phyloP scores from a whole-genome alignment of 2,113 vertebrate genomes.

The Catharus minimus region DNA sequence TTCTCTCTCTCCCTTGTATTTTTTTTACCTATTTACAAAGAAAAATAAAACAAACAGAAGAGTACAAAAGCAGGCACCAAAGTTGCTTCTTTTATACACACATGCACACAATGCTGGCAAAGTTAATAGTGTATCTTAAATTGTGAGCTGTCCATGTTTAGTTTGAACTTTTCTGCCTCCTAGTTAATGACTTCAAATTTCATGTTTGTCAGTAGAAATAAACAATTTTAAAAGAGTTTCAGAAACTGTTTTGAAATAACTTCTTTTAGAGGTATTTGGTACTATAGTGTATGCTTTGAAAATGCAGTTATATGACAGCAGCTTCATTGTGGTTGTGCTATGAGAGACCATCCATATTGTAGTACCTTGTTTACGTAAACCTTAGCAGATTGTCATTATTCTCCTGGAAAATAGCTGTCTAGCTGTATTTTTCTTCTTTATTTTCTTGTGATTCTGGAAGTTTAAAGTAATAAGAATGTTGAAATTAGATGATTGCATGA shows the following conservation, averaged over 20 bases:
- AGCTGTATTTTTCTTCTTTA: background rate
- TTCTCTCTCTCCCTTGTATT: background rate
- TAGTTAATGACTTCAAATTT: background rate
- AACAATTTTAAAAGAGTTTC: background rate
- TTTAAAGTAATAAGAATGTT: background rate
- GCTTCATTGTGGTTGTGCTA: background rate
- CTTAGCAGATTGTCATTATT: background rate
- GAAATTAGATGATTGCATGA: background rate
- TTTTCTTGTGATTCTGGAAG: background rate
- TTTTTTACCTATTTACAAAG: no score
- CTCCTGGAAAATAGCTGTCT: background rate
- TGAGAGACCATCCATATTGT: background rate
- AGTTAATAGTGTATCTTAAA: background rate
- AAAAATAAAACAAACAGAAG: background rate
- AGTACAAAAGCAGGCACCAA: background rate
- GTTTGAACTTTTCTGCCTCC: background rate
- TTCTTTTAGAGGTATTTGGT: background rate
- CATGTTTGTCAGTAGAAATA: background rate
- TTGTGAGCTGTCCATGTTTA: background rate
- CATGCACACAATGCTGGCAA: accelerated
- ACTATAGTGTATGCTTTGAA: background rate
- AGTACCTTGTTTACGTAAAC: background rate
- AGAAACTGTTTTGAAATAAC: background rate
- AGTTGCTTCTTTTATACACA: background rate
- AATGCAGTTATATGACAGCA: background rate